Evolutionary conservation across 2,888 invertebrate species (phyloP).

Genomic region (Plusia festucae): DNA sequence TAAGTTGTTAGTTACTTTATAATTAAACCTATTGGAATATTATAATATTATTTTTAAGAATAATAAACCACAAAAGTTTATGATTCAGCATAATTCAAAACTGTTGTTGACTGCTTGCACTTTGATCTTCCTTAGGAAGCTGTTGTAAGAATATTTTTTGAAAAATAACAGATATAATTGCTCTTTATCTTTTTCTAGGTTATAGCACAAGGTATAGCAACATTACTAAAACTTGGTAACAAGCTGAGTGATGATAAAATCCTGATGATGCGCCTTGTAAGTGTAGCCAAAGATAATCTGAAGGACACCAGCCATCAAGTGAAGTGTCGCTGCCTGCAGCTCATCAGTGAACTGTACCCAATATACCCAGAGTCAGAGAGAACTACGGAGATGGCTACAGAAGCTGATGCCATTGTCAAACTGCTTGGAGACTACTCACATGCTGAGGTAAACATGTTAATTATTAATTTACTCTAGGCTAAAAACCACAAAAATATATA

Average conservation of each 20-base stretch:
- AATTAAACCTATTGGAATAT: neutral
- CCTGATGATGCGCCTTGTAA: slow-evolving; percentile 90
- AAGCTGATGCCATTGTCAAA: slow-evolving; percentile 91
- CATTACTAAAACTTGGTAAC: slow-evolving; percentile 91
- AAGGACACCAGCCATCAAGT: slow-evolving; percentile 94
- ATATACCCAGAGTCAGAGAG: slow-evolving; percentile 87
- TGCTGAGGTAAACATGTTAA: slow-evolving; percentile 86
- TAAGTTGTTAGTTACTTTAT: slow-evolving; percentile 44
- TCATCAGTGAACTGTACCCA: slow-evolving; percentile 93
- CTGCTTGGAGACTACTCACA: slow-evolving; percentile 96
- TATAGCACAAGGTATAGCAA: slow-evolving; percentile 93
- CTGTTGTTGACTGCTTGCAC: no score
- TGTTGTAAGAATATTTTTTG: no score
- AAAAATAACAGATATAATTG: neutral
- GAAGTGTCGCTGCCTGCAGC: slow-evolving; percentile 93
- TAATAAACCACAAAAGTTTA: no score
- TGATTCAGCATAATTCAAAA: no score
- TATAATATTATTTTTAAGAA: neutral
- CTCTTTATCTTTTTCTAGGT: slow-evolving; percentile 74
- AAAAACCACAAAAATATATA: no score
- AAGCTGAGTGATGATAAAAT: slow-evolving; percentile 90
- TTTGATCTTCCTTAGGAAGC: no score
- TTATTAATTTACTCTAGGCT: no score
- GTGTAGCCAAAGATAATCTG: slow-evolving; percentile 92
- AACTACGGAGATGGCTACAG: slow-evolving; percentile 84